phyloP scores from a whole-genome alignment of 1,140 invertebrate genomes.

The Armadillidium nasatum region DNA sequence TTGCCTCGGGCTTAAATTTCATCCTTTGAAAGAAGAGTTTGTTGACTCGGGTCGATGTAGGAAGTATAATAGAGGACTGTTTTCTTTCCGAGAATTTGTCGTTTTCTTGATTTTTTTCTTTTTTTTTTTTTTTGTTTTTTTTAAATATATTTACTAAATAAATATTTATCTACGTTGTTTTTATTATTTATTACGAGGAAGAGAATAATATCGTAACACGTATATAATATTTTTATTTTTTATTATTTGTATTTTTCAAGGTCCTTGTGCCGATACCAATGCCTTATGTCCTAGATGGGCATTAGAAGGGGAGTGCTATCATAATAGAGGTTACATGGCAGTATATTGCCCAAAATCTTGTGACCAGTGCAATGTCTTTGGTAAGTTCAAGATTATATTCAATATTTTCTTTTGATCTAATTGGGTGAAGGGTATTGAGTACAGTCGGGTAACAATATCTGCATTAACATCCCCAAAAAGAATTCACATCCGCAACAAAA shows the following conservation, averaged over 20 bases:
- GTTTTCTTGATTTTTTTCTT: too few species aligned
- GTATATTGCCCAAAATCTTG: slow-evolving; percentile 38
- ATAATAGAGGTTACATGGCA: slow-evolving; percentile 38
- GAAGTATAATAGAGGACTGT: not conserved
- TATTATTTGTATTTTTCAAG: slow-evolving; percentile 10
- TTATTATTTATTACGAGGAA: too few species aligned
- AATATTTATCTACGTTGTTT: not conserved
- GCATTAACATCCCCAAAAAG: too few species aligned
- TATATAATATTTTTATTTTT: too few species aligned
- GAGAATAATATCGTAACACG: too few species aligned
- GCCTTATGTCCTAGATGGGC: slow-evolving; percentile 31
- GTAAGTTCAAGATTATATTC: slow-evolving; percentile 6
- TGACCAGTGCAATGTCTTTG: slow-evolving; percentile 35
- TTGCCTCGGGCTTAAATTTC: not conserved
- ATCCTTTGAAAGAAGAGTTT: not conserved
- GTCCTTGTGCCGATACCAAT: slow-evolving; percentile 30
- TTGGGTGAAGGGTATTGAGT: not conserved
- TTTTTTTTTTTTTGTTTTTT: not conserved
- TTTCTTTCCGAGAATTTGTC: not conserved
- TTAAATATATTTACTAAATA: not conserved
- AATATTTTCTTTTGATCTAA: not conserved
- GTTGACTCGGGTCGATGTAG: not conserved
- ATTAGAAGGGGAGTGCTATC: slow-evolving; percentile 29
- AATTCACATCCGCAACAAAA: not conserved
- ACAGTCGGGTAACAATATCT: too few species aligned